phyloP scores from a whole-genome alignment of 1,140 invertebrate genomes.

The Calliphora vicina region DNA sequence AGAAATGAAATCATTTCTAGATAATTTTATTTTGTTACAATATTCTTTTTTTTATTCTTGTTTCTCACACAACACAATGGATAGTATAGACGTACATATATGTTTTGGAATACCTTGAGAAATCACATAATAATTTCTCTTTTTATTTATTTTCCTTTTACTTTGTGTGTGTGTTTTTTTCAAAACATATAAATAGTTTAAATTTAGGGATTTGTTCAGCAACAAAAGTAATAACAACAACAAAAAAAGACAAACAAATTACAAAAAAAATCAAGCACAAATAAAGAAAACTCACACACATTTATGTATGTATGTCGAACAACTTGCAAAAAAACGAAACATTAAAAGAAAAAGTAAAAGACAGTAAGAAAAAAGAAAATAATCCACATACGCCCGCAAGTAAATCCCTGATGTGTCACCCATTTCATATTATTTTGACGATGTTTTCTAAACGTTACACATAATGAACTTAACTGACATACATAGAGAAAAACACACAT shows the following conservation, averaged over 20 bases:
- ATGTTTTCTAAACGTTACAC: background rate
- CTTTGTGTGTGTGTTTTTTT: too few relatives aligned
- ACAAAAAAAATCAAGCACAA: too few relatives aligned
- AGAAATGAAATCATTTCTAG: background rate
- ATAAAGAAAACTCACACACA: too few relatives aligned
- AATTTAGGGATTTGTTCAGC: background rate
- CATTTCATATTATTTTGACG: constrained; percentile 13
- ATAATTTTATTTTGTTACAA: background rate
- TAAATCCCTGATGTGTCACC: background rate
- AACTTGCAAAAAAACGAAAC: background rate
- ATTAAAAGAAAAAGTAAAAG: background rate
- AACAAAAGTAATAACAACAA: background rate
- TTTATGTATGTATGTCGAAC: too few relatives aligned
- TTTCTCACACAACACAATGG: background rate
- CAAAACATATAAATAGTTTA: constrained; percentile 2
- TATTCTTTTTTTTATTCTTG: background rate
- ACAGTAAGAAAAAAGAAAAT: background rate
- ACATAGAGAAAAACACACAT: background rate
- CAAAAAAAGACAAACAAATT: background rate
- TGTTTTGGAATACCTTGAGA: background rate
- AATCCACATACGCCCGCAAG: constrained; percentile 11
- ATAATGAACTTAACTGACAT: constrained; percentile 4
- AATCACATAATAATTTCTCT: background rate
- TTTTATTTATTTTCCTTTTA: background rate
- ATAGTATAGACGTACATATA: background rate